Evolutionary conservation across 2,797 vertebrate genomes (phyloP), one percentile per base, ranked within the genome.

Genomic region (Pantherophis alleghaniensis): DNA sequence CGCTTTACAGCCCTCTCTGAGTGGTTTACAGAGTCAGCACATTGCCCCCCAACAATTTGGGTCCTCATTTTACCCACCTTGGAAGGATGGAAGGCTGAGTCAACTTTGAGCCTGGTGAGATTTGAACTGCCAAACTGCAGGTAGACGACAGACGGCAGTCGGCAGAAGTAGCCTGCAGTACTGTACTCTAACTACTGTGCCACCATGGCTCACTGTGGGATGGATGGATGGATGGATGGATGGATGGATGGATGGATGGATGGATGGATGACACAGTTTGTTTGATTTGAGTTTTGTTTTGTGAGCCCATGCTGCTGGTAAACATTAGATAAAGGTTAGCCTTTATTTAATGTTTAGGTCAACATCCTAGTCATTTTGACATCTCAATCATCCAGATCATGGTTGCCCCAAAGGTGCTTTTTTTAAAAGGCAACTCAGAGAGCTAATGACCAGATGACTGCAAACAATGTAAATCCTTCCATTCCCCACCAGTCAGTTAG

Each of bases 91-190:
- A 59, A 59, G 16, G 18, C 57, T 59, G 57, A 59, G 57, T 59
- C 57, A 59, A 20, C 18, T 0, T 59, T 59, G 18, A 59, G 57
- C 57, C 18, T 7, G 18, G 18, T 20, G 57, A 59, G 1, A 59
- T 59, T 59, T 6, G 57, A 59, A 59, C 1, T 59, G 57, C 57
- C 57, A 22, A 59, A 59, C 18, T 59, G 18, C 18, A 59, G 57
- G 57, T 5, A 59, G 4, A 6, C 0, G 0, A 1, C 5, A 59
- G 4, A 6, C 57, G 2, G 18, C 5, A 59, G 16, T 59, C 18
- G 0, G 56, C 14, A 57, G 57, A 59, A 59, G 18, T 59, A 59
- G 57, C 18, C 5, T 20, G 5, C 57, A 59, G 18, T 59, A 59
- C 57, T 59, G 18, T 18, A 59, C 57, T 59, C 57, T 59, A 20